phyloP scores from a whole-genome alignment of 2,888 invertebrate species.

The Andrena haemorrhoa region DNA sequence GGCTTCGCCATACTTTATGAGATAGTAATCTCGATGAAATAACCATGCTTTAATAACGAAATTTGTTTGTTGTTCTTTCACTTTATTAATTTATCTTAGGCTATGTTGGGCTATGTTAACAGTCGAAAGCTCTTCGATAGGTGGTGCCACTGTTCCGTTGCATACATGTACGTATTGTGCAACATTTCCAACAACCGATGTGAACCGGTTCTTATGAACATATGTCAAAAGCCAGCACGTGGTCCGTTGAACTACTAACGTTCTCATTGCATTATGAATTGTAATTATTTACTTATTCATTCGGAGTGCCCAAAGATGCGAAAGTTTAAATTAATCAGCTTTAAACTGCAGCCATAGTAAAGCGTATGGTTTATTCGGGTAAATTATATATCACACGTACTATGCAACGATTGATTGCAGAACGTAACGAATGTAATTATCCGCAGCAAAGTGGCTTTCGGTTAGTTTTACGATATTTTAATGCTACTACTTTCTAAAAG shows the following conservation, averaged over 20 bases:
- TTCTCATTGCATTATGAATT: slow-evolving; percentile 7
- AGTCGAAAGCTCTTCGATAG: background rate
- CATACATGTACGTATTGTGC: background rate
- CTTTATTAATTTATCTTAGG: background rate
- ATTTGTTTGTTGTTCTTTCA: slow-evolving; percentile 1
- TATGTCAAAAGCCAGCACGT: slow-evolving; percentile 10
- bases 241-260: slow-evolving; percentile 14
- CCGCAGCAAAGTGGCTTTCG: background rate
- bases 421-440: slow-evolving; percentile 18
- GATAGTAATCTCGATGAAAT: slow-evolving; percentile 39
- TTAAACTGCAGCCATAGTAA: slow-evolving; percentile 8
- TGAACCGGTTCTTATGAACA: background rate
- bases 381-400: background rate
- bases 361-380: slow-evolving; percentile 4
- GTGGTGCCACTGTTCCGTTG: background rate
- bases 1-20: slow-evolving; percentile 28
- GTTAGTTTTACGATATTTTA: background rate
- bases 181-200: background rate
- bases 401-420: background rate
- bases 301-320: background rate
- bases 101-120: background rate
- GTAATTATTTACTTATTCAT: slow-evolving; percentile 6
- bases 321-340: slow-evolving; percentile 7
- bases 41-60: slow-evolving; percentile 42
- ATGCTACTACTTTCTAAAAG: slow-evolving; percentile 4